Evolutionary conservation across 2,888 invertebrate species (phyloP).

Genomic region (Elmis aenea): DNA sequence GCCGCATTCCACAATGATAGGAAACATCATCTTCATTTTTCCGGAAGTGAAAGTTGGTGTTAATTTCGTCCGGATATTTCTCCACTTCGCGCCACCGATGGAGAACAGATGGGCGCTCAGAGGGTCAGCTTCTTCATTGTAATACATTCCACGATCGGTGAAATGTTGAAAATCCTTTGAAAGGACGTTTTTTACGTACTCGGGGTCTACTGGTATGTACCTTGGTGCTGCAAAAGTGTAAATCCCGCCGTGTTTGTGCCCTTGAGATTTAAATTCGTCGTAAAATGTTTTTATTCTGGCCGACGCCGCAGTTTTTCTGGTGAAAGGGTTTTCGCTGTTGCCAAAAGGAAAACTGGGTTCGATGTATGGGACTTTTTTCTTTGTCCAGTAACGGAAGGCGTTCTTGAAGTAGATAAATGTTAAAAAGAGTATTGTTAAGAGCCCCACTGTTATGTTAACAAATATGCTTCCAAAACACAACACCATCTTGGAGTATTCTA

Average conservation of each 20-base stretch:
- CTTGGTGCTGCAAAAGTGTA: conserved; percentile 4
- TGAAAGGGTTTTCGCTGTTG: not conserved
- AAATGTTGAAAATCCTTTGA: conserved; percentile 45
- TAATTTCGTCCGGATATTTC: conserved; percentile 46
- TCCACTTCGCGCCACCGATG: conserved; percentile 47
- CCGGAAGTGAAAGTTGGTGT: conserved; percentile 51
- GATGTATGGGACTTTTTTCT: not conserved
- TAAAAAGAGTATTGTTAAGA: not conserved
- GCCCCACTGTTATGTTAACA: no score
- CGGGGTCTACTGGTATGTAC: conserved; percentile 4
- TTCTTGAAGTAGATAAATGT: not conserved
- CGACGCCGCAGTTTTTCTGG: not conserved
- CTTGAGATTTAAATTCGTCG: conserved; percentile 15
- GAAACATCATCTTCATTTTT: conserved; percentile 48
- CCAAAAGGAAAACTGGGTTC: conserved; percentile 3
- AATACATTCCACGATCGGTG: conserved; percentile 43
- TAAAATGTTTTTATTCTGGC: conserved; percentile 19
- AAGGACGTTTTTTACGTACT: conserved; percentile 41
- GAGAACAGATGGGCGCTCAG: conserved; percentile 40
- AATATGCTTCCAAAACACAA: no score
- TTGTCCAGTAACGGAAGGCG: conserved; percentile 1
- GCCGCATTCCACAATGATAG: conserved; percentile 38
- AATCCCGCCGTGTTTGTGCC: conserved; percentile 16
- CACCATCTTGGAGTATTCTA: no score
- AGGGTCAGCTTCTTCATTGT: conserved; percentile 40